These are phyloP conservation scores for Miltochrista miniata DNA, from an alignment of 2,888 invertebrate species.

Conservation along the genomic window DNA sequence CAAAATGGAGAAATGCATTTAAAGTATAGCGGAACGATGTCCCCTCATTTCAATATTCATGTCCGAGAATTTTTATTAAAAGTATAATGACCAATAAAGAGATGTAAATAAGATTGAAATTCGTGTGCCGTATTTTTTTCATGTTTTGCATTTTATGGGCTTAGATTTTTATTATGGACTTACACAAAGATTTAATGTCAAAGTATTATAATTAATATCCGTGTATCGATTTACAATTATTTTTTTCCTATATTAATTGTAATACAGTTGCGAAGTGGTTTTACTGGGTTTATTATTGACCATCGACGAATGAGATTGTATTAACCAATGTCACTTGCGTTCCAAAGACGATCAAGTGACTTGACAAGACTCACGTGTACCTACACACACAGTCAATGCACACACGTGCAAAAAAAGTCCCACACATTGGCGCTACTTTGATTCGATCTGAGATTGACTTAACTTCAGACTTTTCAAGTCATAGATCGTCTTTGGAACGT, in stretches of 20 bases:
- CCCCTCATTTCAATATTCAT: slow-evolving; percentile 78
- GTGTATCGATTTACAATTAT: slow-evolving; percentile 16
- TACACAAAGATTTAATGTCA: slow-evolving; percentile 33
- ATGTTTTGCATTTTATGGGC: slow-evolving; percentile 50
- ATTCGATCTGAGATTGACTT: too few relatives aligned
- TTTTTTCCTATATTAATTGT: background rate
- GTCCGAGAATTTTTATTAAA: slow-evolving; percentile 45
- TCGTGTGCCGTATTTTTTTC: slow-evolving; percentile 33
- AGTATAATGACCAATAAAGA: slow-evolving; percentile 21
- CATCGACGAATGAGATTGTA: too few relatives aligned
- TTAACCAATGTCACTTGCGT: too few relatives aligned
- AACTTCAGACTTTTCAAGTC: too few relatives aligned
- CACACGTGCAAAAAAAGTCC: too few relatives aligned
- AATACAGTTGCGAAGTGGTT: background rate
- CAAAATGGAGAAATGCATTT: slow-evolving; percentile 77
- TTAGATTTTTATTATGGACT: slow-evolving; percentile 55
- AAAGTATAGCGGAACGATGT: slow-evolving; percentile 70
- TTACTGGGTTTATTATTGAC: too few relatives aligned
- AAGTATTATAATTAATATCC: slow-evolving; percentile 23
- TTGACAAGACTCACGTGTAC: too few relatives aligned
- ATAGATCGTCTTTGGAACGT: too few relatives aligned
- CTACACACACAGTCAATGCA: too few relatives aligned
- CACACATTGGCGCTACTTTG: too few relatives aligned
- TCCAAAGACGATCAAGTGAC: too few relatives aligned
- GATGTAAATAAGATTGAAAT: slow-evolving; percentile 33